Evolutionary conservation across 2,888 invertebrate genomes (phyloP).

Genomic region (Dusona sp.): DNA sequence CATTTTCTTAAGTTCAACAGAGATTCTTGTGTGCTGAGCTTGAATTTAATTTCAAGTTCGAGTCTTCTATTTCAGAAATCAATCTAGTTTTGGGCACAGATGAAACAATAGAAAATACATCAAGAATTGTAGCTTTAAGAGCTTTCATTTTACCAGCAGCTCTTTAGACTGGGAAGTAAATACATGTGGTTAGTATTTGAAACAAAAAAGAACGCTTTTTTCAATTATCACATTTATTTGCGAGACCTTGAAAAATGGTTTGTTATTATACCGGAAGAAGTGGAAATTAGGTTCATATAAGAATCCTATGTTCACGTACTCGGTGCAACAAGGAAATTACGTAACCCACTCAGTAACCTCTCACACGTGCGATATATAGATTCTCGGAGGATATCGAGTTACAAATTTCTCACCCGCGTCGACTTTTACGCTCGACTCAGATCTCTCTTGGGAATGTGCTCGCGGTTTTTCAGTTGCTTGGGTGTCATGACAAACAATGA

Average conservation of each 20-base stretch:
- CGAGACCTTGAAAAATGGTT: constrained; percentile 50
- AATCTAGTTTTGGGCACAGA: background rate
- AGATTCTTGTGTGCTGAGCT: background rate
- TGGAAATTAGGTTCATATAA: constrained; percentile 52
- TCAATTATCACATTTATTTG: background rate
- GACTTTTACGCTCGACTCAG: constrained; percentile 65
- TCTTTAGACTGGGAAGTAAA: background rate
- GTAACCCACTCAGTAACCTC: constrained; percentile 52
- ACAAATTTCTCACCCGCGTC: constrained; percentile 67
- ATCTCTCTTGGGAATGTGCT: constrained; percentile 22
- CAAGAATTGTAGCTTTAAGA: background rate
- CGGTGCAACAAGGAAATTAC: constrained; percentile 59
- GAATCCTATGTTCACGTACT: background rate
- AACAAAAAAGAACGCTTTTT: background rate
- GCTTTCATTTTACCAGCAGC: too few species aligned
- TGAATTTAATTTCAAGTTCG: background rate
- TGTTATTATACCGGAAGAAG: constrained; percentile 48
- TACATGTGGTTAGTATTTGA: background rate
- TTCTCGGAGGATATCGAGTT: constrained; percentile 58
- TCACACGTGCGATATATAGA: constrained; percentile 27
- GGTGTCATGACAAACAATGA: constrained; percentile 54
- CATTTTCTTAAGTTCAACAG: constrained; percentile 1
- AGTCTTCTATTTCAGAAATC: background rate
- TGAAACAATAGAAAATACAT: background rate
- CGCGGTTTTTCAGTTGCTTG: background rate